Percentiles rank a stretch among this genome's conserved stretches.
Conservation (phyloP, 2,888 invertebrate species). For the Drepanosiphum platanoidis region DNA sequence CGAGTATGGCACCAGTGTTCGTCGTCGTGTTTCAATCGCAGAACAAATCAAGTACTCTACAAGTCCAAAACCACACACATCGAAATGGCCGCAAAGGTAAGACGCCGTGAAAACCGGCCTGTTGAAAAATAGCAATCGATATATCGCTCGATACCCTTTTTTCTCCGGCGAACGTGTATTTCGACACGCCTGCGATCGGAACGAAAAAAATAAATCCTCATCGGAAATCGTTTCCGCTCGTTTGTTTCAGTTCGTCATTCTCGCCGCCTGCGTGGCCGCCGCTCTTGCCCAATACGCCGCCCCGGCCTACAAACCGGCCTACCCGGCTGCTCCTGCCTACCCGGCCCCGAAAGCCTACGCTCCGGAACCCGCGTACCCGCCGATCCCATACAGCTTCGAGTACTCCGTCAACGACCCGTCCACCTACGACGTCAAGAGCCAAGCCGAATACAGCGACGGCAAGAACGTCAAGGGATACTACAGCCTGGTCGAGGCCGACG, state of each 20-base stretch:
- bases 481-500: slow-evolving; percentile 42
- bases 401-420: slow-evolving; percentile 32
- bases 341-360: slow-evolving; percentile 48
- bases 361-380: slow-evolving; percentile 31
- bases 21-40: slow-evolving; percentile 64
- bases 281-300: slow-evolving; percentile 28
- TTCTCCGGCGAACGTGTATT: background rate
- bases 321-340: slow-evolving; percentile 4
- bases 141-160: background rate
- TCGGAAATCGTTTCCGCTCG: background rate
- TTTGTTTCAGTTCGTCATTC: slow-evolving; percentile 30
- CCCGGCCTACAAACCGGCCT: slow-evolving; percentile 15
- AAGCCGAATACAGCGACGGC: background rate
- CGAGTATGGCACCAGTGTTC: background rate
- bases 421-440: slow-evolving; percentile 34
- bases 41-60: slow-evolving; percentile 70
- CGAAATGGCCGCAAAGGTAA: slow-evolving; percentile 27
- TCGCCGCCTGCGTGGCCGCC: slow-evolving; percentile 32
- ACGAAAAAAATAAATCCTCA: background rate
- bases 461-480: slow-evolving; percentile 34
- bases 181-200: background rate
- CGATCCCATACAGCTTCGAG: slow-evolving; percentile 31
- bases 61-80: slow-evolving; percentile 68
- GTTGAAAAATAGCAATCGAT: background rate
- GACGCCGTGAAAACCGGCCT: background rate